Conservation (phyloP, 2,888 invertebrate genomes). For the Lasioglossum oenotherae region DNA sequence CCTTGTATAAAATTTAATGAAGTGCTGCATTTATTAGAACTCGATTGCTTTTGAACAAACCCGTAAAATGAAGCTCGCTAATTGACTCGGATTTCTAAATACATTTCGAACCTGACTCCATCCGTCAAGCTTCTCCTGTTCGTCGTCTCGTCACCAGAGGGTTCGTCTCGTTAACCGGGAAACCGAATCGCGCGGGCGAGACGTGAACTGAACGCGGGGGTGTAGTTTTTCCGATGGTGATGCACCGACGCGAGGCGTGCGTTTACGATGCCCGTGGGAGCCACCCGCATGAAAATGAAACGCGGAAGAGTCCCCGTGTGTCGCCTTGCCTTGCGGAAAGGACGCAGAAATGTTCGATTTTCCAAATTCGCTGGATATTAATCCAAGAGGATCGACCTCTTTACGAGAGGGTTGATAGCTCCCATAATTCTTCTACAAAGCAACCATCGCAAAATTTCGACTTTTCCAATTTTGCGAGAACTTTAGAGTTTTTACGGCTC, state of each 20-base stretch:
- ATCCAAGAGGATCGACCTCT: neutral
- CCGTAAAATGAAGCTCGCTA: neutral
- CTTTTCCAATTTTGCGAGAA: neutral
- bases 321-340: constrained; percentile 36
- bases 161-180: constrained; percentile 66
- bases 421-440: neutral
- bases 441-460: neutral
- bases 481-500: neutral
- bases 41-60: neutral
- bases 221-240: constrained; percentile 70
- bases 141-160: neutral
- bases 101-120: neutral
- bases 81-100: neutral
- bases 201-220: constrained; percentile 50
- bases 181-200: constrained; percentile 66
- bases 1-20: neutral
- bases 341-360: constrained; percentile 27
- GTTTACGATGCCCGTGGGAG: constrained; percentile 73
- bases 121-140: neutral
- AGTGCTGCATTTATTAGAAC: neutral
- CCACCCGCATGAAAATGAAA: constrained; percentile 74
- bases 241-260: constrained; percentile 69
- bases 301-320: constrained; percentile 63
- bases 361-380: neutral
- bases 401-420: neutral